phyloP scores from a whole-genome alignment of 2,113 vertebrate genomes.

The Hystrix brachyura region DNA sequence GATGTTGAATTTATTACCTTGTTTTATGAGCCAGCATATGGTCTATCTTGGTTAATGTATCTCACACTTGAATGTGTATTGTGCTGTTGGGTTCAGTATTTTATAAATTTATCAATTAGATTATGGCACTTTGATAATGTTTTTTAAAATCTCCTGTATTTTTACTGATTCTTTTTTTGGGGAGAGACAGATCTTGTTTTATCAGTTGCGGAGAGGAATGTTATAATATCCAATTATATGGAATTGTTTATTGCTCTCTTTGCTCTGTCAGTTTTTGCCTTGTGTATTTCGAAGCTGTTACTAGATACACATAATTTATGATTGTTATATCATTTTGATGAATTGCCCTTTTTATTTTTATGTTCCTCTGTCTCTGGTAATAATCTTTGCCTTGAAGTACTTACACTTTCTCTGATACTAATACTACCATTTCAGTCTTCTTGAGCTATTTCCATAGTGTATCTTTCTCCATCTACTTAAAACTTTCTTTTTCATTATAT shows the following conservation, averaged over 20 bases:
- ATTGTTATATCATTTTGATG: slow-evolving; percentile 8
- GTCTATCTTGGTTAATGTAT: neutral
- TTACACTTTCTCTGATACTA: neutral
- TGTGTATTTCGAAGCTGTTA: neutral
- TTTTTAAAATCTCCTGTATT: slow-evolving; percentile 51
- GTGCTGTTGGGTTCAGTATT: neutral
- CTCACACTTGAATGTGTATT: slow-evolving; percentile 30
- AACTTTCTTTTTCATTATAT: neutral
- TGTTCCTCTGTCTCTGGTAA: neutral
- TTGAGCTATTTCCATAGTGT: neutral
- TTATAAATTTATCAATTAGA: slow-evolving; percentile 9
- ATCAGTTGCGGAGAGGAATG: neutral
- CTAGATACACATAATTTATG: neutral
- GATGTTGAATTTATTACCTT: slow-evolving; percentile 13
- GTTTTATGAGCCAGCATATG: neutral
- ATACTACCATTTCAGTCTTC: neutral
- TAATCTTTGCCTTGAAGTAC: slow-evolving; percentile 9
- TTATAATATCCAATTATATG: neutral
- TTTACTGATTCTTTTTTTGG: neutral
- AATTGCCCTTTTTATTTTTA: neutral
- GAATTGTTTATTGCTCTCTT: slow-evolving; percentile 37
- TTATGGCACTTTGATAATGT: neutral
- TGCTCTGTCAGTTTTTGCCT: slow-evolving; percentile 44
- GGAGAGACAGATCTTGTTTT: neutral
- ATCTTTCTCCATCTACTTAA: neutral